Evolutionary conservation across 1,140 invertebrate species (phyloP), one percentile per base, ranked within the genome.

Genomic region (Teleogryllus occipitalis): DNA sequence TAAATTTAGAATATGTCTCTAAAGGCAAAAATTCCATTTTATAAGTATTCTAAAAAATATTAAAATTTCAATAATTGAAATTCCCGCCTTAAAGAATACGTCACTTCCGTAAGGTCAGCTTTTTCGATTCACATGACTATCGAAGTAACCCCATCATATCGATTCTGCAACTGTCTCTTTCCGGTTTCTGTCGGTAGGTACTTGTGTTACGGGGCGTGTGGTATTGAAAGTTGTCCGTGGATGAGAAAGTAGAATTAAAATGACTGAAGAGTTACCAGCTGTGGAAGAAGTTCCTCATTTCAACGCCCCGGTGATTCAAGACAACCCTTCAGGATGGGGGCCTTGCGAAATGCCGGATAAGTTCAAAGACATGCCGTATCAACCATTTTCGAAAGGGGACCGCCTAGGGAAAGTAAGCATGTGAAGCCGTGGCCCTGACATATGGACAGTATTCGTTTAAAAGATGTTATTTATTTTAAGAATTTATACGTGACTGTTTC

Each of bases 301-400:
- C 82, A 83, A 88, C 74, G 89, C 91, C 7, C 94, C 94, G 2
- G 86, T 90, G 73, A 94, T 98, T 84, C 95, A 96, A 85, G 94
- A 97, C 83, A 98, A 97, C 86, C 91, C 92, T 1, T 91, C 90
- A 82, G 97, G 97, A 86, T 99, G 98, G 98, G 98, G 98, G 6
- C 98, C 98, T 74, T 96, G 92, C 86, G 93, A 95, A 85, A 90
- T 98, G 85, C 96, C 97, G 22, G 96, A 97, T 81, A 95, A 97
- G 85, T 99, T 97, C 86, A 95, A 95, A 85, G 97, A 98, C 87
- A 98, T 99, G 92, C 97, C 98, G 0, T 99, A 99, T 87, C 97
- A 98, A 87, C 97, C 97, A 21, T 99, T 98, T 85, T 97, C 96
- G 77, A 99, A 99, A 89, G 96, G 95, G 80, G 97, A 99, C 87